Evolutionary conservation across 2,797 vertebrate species (phyloP).

Genomic region (Aldrovandia affinis): DNA sequence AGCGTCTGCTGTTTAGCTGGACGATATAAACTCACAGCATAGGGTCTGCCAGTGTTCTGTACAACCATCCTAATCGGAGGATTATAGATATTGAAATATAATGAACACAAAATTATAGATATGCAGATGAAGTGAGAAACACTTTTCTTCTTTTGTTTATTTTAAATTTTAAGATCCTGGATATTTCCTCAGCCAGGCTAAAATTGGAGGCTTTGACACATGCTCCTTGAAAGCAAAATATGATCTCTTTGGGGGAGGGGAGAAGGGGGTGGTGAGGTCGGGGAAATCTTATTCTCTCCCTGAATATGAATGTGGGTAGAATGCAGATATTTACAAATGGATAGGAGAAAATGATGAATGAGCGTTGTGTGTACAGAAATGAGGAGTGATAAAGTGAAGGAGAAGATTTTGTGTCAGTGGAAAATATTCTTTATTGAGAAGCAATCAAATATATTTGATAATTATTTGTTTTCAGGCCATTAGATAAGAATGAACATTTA

Average conservation of each 20-base stretch:
- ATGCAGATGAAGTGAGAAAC: slow-evolving; percentile 12
- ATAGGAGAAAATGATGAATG: background rate
- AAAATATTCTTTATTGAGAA: slow-evolving; percentile 9
- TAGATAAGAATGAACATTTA: slow-evolving; percentile 15
- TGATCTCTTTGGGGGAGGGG: background rate
- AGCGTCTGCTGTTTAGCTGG: background rate
- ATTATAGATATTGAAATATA: background rate
- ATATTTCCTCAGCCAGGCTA: slow-evolving; percentile 23
- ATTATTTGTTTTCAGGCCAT: slow-evolving; percentile 21
- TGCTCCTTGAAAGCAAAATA: slow-evolving; percentile 14
- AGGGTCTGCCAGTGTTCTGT: background rate
- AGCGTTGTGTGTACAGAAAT: background rate
- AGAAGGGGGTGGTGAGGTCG: too few species aligned
- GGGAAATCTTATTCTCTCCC: background rate
- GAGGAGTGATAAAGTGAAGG: background rate
- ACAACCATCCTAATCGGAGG: background rate
- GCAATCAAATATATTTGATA: slow-evolving; percentile 20
- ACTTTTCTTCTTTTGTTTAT: background rate
- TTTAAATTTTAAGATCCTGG: slow-evolving; percentile 20
- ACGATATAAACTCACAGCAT: background rate
- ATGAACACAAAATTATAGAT: background rate
- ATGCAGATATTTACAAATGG: background rate
- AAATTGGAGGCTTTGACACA: slow-evolving; percentile 23
- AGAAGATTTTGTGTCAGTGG: background rate
- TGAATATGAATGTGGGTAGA: background rate